Evolutionary conservation across 2,888 invertebrate genomes (phyloP).

Genomic region (Eupeodes latifasciatus): DNA sequence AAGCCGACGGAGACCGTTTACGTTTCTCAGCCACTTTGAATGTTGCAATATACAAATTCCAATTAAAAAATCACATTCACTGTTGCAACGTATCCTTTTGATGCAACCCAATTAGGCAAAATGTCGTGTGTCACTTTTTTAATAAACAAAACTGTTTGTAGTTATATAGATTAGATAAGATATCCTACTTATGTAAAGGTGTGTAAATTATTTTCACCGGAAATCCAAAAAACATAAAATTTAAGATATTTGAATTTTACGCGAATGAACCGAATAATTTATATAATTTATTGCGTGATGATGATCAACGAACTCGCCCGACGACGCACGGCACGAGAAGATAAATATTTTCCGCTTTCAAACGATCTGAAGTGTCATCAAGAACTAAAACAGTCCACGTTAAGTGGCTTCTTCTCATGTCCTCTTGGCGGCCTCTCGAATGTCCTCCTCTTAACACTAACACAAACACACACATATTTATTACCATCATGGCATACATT

Average conservation of each 20-base stretch:
- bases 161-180: too few species aligned
- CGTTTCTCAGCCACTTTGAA: constrained; percentile 84
- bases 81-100: background rate
- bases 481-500: constrained; percentile 1
- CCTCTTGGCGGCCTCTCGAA: constrained; percentile 79
- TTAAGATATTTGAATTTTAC: constrained; percentile 5
- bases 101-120: constrained; percentile 33
- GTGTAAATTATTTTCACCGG: background rate
- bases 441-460: constrained; percentile 75
- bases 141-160: background rate
- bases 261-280: constrained; percentile 7
- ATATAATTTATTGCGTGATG: constrained; percentile 61
- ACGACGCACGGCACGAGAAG: constrained; percentile 56
- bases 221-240: background rate
- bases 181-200: too few species aligned
- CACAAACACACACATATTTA: constrained; percentile 28
- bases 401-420: constrained; percentile 84
- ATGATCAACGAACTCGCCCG: constrained; percentile 43
- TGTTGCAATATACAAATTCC: constrained; percentile 36
- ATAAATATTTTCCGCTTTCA: constrained; percentile 77
- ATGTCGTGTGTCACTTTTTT: background rate
- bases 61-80: constrained; percentile 64
- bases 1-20: constrained; percentile 82
- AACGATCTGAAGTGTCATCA: constrained; percentile 84
- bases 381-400: constrained; percentile 82